A percentile compares a stretch with the other conserved stretches of the same genome.
Evolutionary conservation across 2,888 invertebrate species (phyloP).

Genomic region (Brachycybe producta): DNA sequence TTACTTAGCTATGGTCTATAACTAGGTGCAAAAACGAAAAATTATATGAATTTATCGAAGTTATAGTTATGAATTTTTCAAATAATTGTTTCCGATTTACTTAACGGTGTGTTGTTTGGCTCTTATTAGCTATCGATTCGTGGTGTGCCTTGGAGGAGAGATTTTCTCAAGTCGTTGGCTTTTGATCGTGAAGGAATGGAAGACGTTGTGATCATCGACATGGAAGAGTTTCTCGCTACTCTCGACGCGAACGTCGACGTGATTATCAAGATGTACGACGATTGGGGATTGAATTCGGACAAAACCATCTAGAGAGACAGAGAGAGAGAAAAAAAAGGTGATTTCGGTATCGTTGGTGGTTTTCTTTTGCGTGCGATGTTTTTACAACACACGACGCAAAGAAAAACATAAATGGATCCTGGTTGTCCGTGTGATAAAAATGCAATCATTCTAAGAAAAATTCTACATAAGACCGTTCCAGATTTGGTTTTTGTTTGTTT

Average conservation of each 20-base stretch:
- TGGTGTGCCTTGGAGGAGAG: constrained; percentile 22
- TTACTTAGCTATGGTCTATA: too few species aligned
- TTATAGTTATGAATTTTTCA: too few species aligned
- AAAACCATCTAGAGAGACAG: constrained; percentile 30
- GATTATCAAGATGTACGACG: constrained; percentile 47
- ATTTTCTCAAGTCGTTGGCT: constrained; percentile 34
- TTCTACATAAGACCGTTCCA: too few species aligned
- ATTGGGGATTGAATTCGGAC: constrained; percentile 42
- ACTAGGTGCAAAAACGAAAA: too few species aligned
- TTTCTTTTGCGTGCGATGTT: too few species aligned
- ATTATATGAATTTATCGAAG: too few species aligned
- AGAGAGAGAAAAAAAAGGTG: neutral
- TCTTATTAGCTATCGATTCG: constrained; percentile 20
- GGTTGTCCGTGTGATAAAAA: neutral
- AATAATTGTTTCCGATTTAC: too few species aligned
- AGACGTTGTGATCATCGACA: constrained; percentile 32
- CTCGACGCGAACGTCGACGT: constrained; percentile 46
- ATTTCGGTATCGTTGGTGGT: neutral
- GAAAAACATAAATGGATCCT: neutral
- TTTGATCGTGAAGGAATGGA: constrained; percentile 34
- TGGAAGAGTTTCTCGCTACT: constrained; percentile 40
- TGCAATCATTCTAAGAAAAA: neutral
- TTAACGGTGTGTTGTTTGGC: too few species aligned
- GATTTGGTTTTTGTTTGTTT: too few species aligned
- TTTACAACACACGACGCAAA: neutral